Evolutionary conservation across 2,797 vertebrate genomes (phyloP), one percentile per base, ranked within the genome.

Genomic region (Alca torda): DNA sequence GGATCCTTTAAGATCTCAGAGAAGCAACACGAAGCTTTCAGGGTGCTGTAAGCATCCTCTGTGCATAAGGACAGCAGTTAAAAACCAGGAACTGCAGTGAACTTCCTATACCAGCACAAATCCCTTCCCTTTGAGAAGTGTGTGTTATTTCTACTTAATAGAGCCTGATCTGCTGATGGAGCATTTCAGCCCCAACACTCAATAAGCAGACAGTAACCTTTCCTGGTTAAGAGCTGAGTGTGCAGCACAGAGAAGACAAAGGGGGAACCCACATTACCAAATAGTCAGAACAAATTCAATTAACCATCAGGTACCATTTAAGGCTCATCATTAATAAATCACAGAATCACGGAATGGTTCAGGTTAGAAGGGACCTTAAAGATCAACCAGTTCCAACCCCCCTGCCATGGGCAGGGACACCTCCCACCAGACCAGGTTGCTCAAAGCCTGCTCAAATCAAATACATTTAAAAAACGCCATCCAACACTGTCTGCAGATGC

Each of bases 301-400:
- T 84, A 90, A 65, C 65, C 15, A 17, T 65, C 35, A 91, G 46
- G 23, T 46, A 76, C 28, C 48, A n/a, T 57, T 86, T 84, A 90
- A 95, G 51, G 31, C 25, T 91, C 45, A 88, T 70, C 65, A 87
- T 90, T 63, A 93, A 93, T 94, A 84, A 93, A 95, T 23, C 46
- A 48, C 11, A 48, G 46, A 48, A 48, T 21, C 46, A 48, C 6
- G 6, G 21, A 48, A 48, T 23, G 46, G 46, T 48, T 48, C 46
- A 7, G 46, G 46, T 48, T 48, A 20, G 21, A 48, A 23, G 21
- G 46, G 46, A 48, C 46, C 46, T 48, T 48, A 48, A 23, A 48
- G 46, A 23, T 46, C 46, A 48, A 23, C 21, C 12, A 6, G 46
- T 48, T 48, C 46, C 46, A 48, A 48, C 46, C 12, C 20, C 46